A percentile compares a stretch with the other conserved stretches of the same genome.
Evolutionary conservation across 1,140 invertebrate genomes (phyloP).

Genomic region (Drosophila punjabiensis): DNA sequence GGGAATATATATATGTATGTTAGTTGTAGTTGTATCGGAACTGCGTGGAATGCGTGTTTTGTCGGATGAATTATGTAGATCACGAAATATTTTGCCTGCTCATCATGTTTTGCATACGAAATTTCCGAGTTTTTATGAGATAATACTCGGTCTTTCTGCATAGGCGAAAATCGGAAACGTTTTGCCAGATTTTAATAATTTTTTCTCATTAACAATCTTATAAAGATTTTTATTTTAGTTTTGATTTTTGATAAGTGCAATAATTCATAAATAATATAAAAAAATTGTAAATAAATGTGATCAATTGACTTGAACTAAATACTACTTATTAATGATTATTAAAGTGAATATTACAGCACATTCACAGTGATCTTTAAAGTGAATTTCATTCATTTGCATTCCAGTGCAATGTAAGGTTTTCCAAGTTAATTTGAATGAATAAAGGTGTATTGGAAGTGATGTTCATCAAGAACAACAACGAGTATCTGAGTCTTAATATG

Average conservation of each 20-base stretch:
- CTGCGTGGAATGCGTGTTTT: conserved; percentile 15
- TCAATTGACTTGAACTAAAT: not conserved
- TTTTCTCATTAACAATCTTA: not conserved
- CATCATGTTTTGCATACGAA: conserved; percentile 70
- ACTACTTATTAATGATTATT: not conserved
- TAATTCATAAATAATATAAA: not conserved
- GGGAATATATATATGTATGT: conserved; percentile 5
- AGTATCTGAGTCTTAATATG: not conserved
- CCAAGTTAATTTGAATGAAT: too few species aligned
- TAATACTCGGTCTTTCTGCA: not conserved
- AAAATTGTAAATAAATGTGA: too few species aligned
- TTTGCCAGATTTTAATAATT: not conserved
- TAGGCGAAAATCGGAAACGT: not conserved
- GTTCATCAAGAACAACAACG: too few species aligned
- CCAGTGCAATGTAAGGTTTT: too few species aligned
- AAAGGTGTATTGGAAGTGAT: too few species aligned
- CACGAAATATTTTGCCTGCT: conserved; percentile 30
- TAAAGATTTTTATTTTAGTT: not conserved
- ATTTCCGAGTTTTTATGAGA: conserved; percentile 50
- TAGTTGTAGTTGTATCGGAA: conserved; percentile 8
- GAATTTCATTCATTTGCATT: too few species aligned
- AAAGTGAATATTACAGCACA: not conserved
- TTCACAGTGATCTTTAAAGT: too few species aligned
- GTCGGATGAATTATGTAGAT: conserved; percentile 41
- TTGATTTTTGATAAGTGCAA: not conserved